phyloP scores from a whole-genome alignment of 2,888 invertebrate species.

The Himalopsyche anomala region DNA sequence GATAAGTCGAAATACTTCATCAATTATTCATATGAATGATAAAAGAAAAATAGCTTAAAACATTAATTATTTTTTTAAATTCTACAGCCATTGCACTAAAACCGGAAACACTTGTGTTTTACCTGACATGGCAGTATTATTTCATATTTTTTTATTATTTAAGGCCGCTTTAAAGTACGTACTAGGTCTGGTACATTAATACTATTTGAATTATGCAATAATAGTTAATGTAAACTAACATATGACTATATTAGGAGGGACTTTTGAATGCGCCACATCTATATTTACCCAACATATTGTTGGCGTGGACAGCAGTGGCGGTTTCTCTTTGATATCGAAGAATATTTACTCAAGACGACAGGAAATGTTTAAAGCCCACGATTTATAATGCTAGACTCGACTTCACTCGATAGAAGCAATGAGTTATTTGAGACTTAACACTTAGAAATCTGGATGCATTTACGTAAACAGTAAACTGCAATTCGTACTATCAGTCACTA shows the following conservation, averaged over 20 bases:
- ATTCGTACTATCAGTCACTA: not conserved
- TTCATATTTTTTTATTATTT: not conserved
- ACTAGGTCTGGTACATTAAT: conserved; percentile 20
- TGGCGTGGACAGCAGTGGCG: conserved; percentile 53
- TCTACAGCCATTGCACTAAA: no score
- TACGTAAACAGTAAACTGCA: not conserved
- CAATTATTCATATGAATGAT: no score
- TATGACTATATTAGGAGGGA: conserved; percentile 64
- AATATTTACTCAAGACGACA: conserved; percentile 64
- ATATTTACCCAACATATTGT: conserved; percentile 65
- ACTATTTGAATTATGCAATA: conserved; percentile 63
- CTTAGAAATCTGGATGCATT: conserved; percentile 37
- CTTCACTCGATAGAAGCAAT: conserved; percentile 47
- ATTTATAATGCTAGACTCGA: conserved; percentile 61
- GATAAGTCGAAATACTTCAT: no score
- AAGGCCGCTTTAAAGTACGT: not conserved
- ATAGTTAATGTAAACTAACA: conserved; percentile 54
- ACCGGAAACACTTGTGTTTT: no score
- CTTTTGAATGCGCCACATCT: conserved; percentile 64
- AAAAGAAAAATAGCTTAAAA: no score
- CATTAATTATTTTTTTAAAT: no score
- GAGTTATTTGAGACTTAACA: conserved; percentile 53
- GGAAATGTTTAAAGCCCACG: conserved; percentile 64
- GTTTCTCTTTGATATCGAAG: conserved; percentile 61
- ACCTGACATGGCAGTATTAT: no score